Evolutionary conservation across 2,113 vertebrate genomes (phyloP).

Genomic region (Leptodactylus fuscus): DNA sequence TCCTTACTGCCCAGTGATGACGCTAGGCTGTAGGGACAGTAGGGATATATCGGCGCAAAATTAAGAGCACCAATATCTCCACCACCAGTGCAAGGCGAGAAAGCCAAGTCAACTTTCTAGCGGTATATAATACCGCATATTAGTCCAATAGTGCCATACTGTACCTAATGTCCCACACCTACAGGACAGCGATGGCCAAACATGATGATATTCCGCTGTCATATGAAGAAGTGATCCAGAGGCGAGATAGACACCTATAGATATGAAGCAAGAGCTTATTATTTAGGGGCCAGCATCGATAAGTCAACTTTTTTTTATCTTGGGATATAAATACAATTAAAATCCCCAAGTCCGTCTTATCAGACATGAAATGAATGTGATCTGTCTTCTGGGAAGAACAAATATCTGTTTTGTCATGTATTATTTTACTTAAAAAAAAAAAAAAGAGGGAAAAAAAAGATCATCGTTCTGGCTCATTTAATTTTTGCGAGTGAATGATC

Average conservation of each 20-base stretch:
- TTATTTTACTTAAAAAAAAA: conserved; percentile 75
- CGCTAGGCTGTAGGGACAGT: too few species aligned
- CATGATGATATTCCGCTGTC: too few species aligned
- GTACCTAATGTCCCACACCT: too few species aligned
- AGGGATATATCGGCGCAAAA: too few species aligned
- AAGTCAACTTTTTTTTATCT: conserved; percentile 86
- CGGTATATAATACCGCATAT: too few species aligned
- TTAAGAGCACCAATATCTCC: too few species aligned
- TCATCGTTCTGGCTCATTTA: conserved; percentile 86
- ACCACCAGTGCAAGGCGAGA: too few species aligned
- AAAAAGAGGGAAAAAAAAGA: conserved; percentile 63
- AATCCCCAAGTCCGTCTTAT: conserved; percentile 91
- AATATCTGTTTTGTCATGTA: conserved; percentile 90
- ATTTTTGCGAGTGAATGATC: conserved; percentile 87
- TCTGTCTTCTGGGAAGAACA: conserved; percentile 89
- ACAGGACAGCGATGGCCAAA: too few species aligned
- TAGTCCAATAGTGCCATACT: too few species aligned
- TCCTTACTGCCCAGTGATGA: too few species aligned
- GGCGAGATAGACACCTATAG: conserved; percentile 89
- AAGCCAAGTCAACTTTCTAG: too few species aligned
- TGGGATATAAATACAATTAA: conserved; percentile 96
- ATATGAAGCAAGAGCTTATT: conserved; percentile 93
- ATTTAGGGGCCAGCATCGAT: conserved; percentile 83
- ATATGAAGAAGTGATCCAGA: conserved; percentile 76
- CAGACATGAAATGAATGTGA: conserved; percentile 87